These are phyloP conservation scores for Enteromius treurensis DNA, from an alignment of 2,797 vertebrate genomes.

Conservation along the genomic window DNA sequence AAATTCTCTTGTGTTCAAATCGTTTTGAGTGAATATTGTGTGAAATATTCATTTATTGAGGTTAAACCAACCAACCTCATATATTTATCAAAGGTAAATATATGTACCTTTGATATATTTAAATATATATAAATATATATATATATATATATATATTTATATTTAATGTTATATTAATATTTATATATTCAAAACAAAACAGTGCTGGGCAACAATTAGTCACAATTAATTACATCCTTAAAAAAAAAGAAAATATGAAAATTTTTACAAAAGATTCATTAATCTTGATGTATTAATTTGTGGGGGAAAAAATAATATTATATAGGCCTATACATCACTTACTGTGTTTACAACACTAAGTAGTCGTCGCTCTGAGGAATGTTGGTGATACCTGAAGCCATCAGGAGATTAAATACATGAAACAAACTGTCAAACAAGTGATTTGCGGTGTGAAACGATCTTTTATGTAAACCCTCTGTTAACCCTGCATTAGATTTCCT, in stretches of 20 bases:
- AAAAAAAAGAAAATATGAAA: too few relatives aligned
- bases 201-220: background rate
- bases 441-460: slow-evolving; percentile 34
- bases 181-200: too few relatives aligned
- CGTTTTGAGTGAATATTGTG: background rate
- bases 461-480: slow-evolving; percentile 47
- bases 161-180: too few relatives aligned
- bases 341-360: background rate
- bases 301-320: background rate
- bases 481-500: slow-evolving; percentile 48
- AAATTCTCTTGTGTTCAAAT: background rate
- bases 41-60: background rate
- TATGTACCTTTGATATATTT: too few relatives aligned
- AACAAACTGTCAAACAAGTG: slow-evolving; percentile 40
- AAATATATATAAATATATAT: too few relatives aligned
- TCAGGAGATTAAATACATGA: slow-evolving; percentile 3
- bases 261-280: too few relatives aligned
- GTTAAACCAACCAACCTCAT: background rate
- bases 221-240: too few relatives aligned
- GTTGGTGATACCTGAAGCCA: background rate
- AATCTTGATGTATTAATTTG: too few relatives aligned
- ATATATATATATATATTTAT: background rate
- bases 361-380: background rate
- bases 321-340: background rate
- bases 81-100: too few relatives aligned